Evolutionary conservation across 2,888 invertebrate genomes (phyloP).

Genomic region (Aphidius colemani): DNA sequence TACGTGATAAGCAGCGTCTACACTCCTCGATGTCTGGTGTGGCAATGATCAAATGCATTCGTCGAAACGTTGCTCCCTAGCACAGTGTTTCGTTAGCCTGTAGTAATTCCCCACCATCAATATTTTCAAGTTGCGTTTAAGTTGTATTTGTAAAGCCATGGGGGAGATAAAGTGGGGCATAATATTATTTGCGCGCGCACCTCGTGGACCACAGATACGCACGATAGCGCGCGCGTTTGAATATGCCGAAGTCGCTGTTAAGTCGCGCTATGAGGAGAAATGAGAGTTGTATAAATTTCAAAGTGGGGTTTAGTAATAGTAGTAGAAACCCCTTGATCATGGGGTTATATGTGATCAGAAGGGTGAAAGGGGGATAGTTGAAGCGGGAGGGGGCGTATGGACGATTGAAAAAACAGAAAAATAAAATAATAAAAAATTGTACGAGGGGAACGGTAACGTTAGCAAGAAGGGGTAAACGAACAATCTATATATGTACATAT

Average conservation of each 20-base stretch:
- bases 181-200: slow-evolving; percentile 35
- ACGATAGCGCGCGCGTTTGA: slow-evolving; percentile 17
- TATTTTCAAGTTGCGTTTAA: slow-evolving; percentile 15
- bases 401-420: slow-evolving; percentile 27
- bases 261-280: too few relatives aligned
- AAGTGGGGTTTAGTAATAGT: too few relatives aligned
- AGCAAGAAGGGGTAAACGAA: too few relatives aligned
- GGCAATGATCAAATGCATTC: slow-evolving; percentile 56
- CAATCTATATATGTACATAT: too few relatives aligned
- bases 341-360: slow-evolving; percentile 3
- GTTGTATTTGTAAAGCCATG: slow-evolving; percentile 22
- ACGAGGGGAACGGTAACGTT: too few relatives aligned
- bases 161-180: slow-evolving; percentile 22
- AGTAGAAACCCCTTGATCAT: too few relatives aligned
- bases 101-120: slow-evolving; percentile 22
- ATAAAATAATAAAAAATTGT: too few relatives aligned
- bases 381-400: slow-evolving; percentile 21
- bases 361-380: slow-evolving; percentile 8
- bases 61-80: slow-evolving; percentile 47
- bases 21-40: slow-evolving; percentile 58
- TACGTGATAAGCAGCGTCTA: slow-evolving; percentile 53
- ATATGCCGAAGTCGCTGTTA: not conserved
- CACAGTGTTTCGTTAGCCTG: too few relatives aligned
- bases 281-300: too few relatives aligned
- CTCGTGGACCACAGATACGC: slow-evolving; percentile 27